Conservation (phyloP, 2,797 vertebrate genomes). For the Cossypha dichroa region DNA sequence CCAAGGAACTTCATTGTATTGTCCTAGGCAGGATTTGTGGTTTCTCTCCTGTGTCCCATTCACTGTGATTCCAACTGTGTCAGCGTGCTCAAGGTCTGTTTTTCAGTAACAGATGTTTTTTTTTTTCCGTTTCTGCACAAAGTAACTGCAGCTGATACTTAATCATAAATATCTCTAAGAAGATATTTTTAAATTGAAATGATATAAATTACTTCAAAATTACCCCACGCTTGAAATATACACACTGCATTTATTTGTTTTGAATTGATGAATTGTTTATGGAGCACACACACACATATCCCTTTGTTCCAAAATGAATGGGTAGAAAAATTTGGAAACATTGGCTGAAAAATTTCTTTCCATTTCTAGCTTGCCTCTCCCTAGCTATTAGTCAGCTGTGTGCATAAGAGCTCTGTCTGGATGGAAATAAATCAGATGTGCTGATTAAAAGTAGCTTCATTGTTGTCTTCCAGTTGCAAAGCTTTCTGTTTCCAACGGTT, state of each 20-base stretch:
- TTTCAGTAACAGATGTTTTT: neutral
- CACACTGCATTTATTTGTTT: constrained; percentile 35
- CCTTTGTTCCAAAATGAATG: constrained; percentile 56
- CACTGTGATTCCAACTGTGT: neutral
- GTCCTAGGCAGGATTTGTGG: neutral
- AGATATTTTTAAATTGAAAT: constrained; percentile 42
- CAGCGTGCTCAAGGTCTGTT: neutral
- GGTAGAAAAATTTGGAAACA: constrained; percentile 59
- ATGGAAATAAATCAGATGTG: constrained; percentile 10
- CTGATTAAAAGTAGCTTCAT: neutral
- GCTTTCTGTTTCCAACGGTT: neutral
- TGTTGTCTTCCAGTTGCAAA: neutral
- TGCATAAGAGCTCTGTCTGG: neutral
- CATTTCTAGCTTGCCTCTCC: neutral
- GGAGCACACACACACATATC: constrained; percentile 3
- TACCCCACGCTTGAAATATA: neutral
- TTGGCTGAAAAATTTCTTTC: neutral
- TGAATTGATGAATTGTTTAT: constrained; percentile 37
- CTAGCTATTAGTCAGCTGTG: constrained; percentile 49
- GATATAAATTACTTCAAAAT: constrained; percentile 34
- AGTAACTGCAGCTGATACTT: constrained; percentile 53
- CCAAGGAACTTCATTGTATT: neutral
- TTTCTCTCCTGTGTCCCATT: neutral
- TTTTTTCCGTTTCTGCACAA: neutral
- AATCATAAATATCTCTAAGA: constrained; percentile 17